These are phyloP conservation scores for Epicauta chinensis DNA, from an alignment of 1,140 invertebrate species.

Conservation along the genomic window DNA sequence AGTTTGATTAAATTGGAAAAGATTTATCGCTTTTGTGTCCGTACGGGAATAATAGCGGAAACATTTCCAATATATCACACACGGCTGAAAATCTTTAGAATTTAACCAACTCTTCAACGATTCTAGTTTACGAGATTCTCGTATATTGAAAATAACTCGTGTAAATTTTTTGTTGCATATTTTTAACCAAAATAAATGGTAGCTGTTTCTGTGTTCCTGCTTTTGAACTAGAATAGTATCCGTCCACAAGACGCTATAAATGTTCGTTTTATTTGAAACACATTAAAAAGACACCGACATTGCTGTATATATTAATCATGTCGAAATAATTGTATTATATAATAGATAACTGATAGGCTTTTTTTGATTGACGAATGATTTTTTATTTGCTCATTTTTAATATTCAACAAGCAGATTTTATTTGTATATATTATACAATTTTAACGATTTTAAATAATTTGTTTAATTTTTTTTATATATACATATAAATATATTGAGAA, in stretches of 20 bases:
- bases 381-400: constrained; percentile 5
- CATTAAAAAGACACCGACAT: not conserved
- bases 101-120: too few species aligned
- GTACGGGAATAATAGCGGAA: too few species aligned
- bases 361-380: constrained; percentile 1
- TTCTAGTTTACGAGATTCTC: too few species aligned
- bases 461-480: constrained; percentile 1
- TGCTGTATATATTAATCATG: constrained; percentile 1
- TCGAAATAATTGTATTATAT: constrained; percentile 3
- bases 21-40: too few species aligned
- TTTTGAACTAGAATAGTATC: constrained; percentile 14
- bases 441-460: not conserved
- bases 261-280: constrained; percentile 1
- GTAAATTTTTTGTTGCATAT: too few species aligned
- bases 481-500: constrained; percentile 4
- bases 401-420: not conserved
- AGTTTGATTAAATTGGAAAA: too few species aligned
- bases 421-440: too few species aligned
- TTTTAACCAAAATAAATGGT: not conserved
- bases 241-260: constrained; percentile 12
- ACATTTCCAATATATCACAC: too few species aligned
- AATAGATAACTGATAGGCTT: constrained; percentile 3
- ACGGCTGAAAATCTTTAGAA: too few species aligned
- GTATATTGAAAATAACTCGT: too few species aligned
- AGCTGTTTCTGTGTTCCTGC: not conserved